Conservation (phyloP, 2,888 invertebrate species). For the Trimorus sp. region DNA sequence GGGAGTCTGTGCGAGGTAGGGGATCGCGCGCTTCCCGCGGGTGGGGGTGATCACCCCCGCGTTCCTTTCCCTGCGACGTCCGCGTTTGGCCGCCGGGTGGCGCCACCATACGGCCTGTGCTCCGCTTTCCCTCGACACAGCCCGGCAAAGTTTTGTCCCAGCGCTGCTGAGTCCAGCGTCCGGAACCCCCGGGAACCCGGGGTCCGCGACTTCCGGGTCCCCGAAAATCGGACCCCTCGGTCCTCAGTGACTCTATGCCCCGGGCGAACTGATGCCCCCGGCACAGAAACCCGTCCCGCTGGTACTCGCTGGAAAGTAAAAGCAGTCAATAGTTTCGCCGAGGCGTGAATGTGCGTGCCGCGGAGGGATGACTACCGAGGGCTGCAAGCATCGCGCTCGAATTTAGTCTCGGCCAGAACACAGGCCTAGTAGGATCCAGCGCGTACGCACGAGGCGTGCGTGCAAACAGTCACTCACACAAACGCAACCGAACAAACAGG, state of each 20-base stretch:
- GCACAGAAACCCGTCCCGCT: slow-evolving; percentile 25
- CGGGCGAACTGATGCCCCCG: background rate
- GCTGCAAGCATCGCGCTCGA: slow-evolving; percentile 79
- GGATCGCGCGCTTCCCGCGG: slow-evolving; percentile 53
- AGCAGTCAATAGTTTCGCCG: slow-evolving; percentile 73
- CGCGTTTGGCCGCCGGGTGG: slow-evolving; percentile 72
- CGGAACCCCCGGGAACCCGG: background rate
- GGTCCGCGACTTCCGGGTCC: background rate
- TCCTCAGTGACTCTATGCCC: background rate
- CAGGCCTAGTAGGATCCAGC: slow-evolving; percentile 80
- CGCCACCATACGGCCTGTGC: slow-evolving; percentile 79
- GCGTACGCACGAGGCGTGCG: slow-evolving; percentile 69
- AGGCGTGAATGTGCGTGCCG: slow-evolving; percentile 79
- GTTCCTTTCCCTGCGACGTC: slow-evolving; percentile 71
- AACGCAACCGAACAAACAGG: no score
- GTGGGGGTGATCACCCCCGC: slow-evolving; percentile 78
- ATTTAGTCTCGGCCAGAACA: slow-evolving; percentile 81
- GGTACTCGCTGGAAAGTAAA: slow-evolving; percentile 49
- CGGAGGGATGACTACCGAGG: slow-evolving; percentile 81
- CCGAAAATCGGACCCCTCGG: background rate
- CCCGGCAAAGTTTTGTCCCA: slow-evolving; percentile 65
- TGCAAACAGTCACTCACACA: slow-evolving; percentile 33
- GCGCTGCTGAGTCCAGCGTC: background rate
- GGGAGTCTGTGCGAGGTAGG: slow-evolving; percentile 51
- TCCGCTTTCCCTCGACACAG: slow-evolving; percentile 71